phyloP scores from a whole-genome alignment of 2,888 invertebrate genomes.

The Corbicula japonica region DNA sequence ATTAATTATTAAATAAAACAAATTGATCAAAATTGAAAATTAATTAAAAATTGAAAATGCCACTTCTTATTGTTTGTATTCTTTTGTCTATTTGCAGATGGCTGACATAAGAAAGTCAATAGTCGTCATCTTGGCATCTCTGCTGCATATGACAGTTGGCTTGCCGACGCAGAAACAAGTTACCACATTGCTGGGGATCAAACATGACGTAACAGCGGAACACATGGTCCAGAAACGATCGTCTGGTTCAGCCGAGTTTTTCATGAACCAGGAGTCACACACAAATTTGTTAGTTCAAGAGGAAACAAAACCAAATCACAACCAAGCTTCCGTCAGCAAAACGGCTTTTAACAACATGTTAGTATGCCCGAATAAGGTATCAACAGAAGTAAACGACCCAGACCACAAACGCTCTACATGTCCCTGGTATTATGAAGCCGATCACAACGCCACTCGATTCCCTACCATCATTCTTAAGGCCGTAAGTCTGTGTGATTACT shows the following conservation, averaged over 20 bases:
- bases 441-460: constrained; percentile 33
- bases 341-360: background rate
- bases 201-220: too few species aligned
- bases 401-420: constrained; percentile 50
- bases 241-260: constrained; percentile 6
- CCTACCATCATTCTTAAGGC: constrained; percentile 51
- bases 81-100: constrained; percentile 12
- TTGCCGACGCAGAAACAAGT: constrained; percentile 3
- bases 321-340: background rate
- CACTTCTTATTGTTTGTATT: background rate
- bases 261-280: background rate
- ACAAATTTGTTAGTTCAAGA: background rate
- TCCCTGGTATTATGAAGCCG: constrained; percentile 56
- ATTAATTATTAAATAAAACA: too few species aligned
- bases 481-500: constrained; percentile 23
- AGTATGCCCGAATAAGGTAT: constrained; percentile 20
- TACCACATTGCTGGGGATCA: too few species aligned
- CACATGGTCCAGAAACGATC: constrained; percentile 24
- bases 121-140: background rate
- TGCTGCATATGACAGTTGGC: background rate
- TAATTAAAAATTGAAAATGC: background rate
- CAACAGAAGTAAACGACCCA: constrained; percentile 20
- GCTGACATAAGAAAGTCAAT: background rate
- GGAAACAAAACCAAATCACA: too few species aligned
- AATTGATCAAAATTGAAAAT: background rate